Conservation (phyloP, 2,113 vertebrate species). For the Onychorhynchus coronatus region DNA sequence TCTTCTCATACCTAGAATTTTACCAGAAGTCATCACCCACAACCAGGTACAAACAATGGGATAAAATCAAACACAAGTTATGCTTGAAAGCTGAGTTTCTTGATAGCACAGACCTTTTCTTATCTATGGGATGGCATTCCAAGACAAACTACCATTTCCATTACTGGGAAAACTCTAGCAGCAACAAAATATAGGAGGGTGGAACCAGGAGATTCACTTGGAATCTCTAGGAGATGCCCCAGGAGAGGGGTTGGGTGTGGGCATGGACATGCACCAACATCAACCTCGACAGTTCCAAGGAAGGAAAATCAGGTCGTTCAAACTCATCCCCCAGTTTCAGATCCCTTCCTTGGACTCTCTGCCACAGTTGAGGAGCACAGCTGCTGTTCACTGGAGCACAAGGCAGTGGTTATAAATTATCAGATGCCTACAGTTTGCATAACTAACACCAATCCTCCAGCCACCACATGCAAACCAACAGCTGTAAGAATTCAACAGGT, state of each 20-base stretch:
- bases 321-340: neutral
- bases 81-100: neutral
- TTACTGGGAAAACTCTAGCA: neutral
- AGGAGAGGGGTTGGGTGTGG: neutral
- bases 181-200: accelerated
- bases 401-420: neutral
- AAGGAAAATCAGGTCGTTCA: neutral
- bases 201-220: neutral
- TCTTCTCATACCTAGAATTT: neutral
- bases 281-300: accelerated
- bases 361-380: neutral
- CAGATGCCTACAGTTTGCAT: neutral
- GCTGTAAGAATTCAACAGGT: neutral
- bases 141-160: neutral
- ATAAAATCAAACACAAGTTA: neutral
- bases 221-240: neutral
- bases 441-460: neutral
- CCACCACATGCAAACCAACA: neutral
- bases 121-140: accelerated
- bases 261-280: accelerated
- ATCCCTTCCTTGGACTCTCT: neutral
- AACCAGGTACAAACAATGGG: neutral
- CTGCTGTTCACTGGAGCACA: neutral
- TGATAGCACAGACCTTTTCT: neutral
- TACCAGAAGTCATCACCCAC: accelerated